Percentiles rank a stretch among this genome's conserved stretches.
Conservation (phyloP, 2,888 invertebrate species). For the Amblyjoppa proteus region DNA sequence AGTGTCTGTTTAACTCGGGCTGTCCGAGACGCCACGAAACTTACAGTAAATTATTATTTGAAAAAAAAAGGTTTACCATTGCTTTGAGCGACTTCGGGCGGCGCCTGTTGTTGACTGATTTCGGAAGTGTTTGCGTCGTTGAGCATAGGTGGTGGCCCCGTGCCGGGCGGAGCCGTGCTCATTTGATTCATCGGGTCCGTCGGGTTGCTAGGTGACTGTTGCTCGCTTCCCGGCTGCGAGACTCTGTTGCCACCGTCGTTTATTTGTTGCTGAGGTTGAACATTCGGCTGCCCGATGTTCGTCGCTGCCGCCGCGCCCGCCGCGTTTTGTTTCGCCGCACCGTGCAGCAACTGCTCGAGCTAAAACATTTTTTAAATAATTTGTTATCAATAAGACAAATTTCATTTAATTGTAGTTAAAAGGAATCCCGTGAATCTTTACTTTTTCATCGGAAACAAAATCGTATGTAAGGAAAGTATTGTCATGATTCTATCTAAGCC, state of each 20-base stretch:
- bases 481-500: no score
- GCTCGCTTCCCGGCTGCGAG: conserved; percentile 82
- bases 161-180: conserved; percentile 82
- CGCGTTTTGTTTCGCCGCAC: conserved; percentile 80
- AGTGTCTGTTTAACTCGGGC: no score
- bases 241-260: conserved; percentile 78
- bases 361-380: conserved; percentile 61
- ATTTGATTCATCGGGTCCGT: conserved; percentile 81
- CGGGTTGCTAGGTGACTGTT: conserved; percentile 70
- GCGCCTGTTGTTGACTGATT: conserved; percentile 69
- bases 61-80: conserved; percentile 71
- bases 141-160: conserved; percentile 81
- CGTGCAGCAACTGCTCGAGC: conserved; percentile 83
- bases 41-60: not conserved
- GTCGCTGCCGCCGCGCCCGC: conserved; percentile 62
- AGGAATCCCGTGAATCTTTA: not conserved
- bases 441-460: not conserved
- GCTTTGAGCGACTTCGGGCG: conserved; percentile 77
- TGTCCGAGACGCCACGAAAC: not conserved
- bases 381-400: not conserved
- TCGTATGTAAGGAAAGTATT: not conserved
- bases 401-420: not conserved
- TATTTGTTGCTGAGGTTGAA: conserved; percentile 77
- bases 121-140: conserved; percentile 78
- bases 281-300: conserved; percentile 80